Base-by-base conservation (phyloP, 2,888 invertebrate species). In the Latrodectus elegans region DNA sequence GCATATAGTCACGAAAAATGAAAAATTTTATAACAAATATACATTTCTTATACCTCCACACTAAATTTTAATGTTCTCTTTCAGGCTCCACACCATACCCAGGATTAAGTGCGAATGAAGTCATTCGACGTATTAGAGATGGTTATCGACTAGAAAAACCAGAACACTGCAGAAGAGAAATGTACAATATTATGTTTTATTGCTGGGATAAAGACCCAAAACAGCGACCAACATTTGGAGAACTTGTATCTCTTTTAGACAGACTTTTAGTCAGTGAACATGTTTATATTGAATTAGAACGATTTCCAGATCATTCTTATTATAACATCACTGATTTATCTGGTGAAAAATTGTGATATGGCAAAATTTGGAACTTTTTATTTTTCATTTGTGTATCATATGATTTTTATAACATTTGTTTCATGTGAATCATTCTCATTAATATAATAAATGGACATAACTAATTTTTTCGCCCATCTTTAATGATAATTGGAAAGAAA, bases 71-170 rank as follows among this genome's bases (percentile, higher is more conserved):
- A 68, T 17, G n/a, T 53, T 68, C 9, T 10, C 8, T 79, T 92
- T n/a, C 92, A 93, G 93, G 98, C n/a, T 97, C 97, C 38, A 97
- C 97, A 78, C 98, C 98, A 0, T 98, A 98, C 93, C 98, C 98
- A 0, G 97, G 97, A 0, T 94, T 98, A 91, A 96, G 97, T 0
- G 97, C 97, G 0, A 95, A 95, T 15, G 97, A 98, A 92, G 97
- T 97, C 88, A 95, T 97, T 96, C 94, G 95, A 92, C 95, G 95
- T 94, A 97, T 97, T 90, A 92, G 96, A 74, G 96, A 96, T 91
- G 98, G 98, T 0, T 96, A 96, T 92, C 94, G 98, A 49, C 93
- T 98, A 89, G 97, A 97, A 91, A 97, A 97, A 91, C 98, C 98
- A 0, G 97, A 97, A 91, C 98, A 98, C 91, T 98, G 98, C 92